Base-by-base conservation (phyloP, 1,140 invertebrate genomes). In the Mizuhopecten yessoensis region DNA sequence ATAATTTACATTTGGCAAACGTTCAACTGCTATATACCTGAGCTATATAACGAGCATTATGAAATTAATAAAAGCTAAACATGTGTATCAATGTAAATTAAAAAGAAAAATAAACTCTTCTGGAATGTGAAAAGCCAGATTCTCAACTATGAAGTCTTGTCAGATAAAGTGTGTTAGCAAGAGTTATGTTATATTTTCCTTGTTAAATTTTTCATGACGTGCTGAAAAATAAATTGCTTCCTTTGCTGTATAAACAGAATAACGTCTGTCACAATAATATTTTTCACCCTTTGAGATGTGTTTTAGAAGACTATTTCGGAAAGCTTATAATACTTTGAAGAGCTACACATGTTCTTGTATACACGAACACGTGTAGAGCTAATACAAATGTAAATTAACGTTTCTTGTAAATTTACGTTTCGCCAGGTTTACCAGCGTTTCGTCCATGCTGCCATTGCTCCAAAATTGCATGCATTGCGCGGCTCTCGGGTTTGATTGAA, bases 11-110 rank as follows among this genome's bases (percentile, higher is more conserved):
- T 29, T 75, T 75, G 57, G 57, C 57, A 75, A 17, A 23, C 23
- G 5, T 75, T 75, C 57, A 75, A 75, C 57, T 75, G n/a, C 57
- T n/a, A 0, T 75, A 29, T 75, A 75, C 57, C 57, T 75, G 57
- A 75, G 23, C n/a, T 75, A n/a, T 75, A 75, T 75, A 75, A 75
- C 57, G 57, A 75, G 9, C 23, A 29, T 75, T 5, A 29, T 23
- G 57, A 29, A 17, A 75, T 75, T 75, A 75, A 75, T 75, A 29
- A 75, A 75, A 75, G 57, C 57, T 29, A 5, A 75, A 75, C 57
- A 75, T n/a, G 23, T 75, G 23, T 75, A 75, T 29, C 57, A n/a
- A 75, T 75, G 57, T 75, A 75, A 75, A 75, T 75, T 75, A 29
- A 9, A 75, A 75, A 7, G n/a, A n/a, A 29, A 29, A 10, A 20